These are phyloP conservation scores for Nothoprocta perdicaria DNA, from an alignment of 2,113 vertebrate genomes.

Conservation along the genomic window DNA sequence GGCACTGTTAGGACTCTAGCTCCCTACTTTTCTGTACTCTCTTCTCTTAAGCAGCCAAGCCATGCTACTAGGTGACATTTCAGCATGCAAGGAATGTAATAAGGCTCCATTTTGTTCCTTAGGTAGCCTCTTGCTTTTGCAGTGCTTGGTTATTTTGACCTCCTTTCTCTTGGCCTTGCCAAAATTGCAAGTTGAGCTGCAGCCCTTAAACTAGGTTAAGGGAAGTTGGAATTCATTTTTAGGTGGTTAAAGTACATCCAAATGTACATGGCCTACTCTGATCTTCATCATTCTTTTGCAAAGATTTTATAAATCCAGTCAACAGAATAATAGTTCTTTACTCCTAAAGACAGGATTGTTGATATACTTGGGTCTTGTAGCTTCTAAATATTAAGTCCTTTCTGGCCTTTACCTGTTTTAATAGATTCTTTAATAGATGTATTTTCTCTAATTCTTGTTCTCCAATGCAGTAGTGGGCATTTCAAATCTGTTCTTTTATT, in stretches of 20 bases:
- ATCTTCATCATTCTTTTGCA: neutral
- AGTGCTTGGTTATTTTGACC: neutral
- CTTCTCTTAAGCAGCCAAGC: neutral
- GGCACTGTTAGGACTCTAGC: neutral
- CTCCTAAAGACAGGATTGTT: neutral
- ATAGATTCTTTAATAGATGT: neutral
- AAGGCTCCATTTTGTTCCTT: neutral
- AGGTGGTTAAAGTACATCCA: neutral
- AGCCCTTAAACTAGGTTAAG: neutral
- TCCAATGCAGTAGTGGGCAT: neutral
- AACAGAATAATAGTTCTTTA: neutral
- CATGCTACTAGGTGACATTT: neutral
- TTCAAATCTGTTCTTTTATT: neutral
- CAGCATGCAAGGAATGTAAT: neutral
- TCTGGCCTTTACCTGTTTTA: neutral
- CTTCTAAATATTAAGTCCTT: conserved; percentile 15
- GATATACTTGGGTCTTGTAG: neutral
- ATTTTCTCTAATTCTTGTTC: neutral
- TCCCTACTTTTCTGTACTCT: neutral
- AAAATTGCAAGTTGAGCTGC: neutral
- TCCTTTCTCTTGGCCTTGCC: conserved; percentile 3
- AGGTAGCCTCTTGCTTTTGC: neutral
- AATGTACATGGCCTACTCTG: neutral
- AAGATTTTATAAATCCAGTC: neutral
- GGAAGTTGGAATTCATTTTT: neutral